These are phyloP conservation scores for Eptatretus atami DNA, from an alignment of 2,797 vertebrate species.

Conservation along the genomic window DNA sequence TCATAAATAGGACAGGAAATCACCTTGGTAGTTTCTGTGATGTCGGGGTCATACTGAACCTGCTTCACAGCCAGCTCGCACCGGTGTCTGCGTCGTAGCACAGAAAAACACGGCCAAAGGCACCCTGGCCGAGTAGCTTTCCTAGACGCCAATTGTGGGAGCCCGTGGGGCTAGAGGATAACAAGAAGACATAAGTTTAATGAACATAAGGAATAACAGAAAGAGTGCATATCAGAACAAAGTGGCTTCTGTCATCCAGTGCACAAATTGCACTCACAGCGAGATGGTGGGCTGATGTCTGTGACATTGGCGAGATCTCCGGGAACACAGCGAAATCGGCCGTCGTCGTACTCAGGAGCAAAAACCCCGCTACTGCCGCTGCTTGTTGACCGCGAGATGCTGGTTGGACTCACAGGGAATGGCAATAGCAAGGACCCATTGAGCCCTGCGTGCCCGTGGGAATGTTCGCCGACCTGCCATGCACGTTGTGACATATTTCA, in stretches of 20 bases:
- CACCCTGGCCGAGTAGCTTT: slow-evolving; percentile 76
- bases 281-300: slow-evolving; percentile 4
- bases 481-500: background rate
- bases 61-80: slow-evolving; percentile 85
- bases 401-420: slow-evolving; percentile 71
- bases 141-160: slow-evolving; percentile 89
- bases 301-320: background rate
- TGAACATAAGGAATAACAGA: too few relatives aligned
- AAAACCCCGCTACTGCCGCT: slow-evolving; percentile 1
- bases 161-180: slow-evolving; percentile 52
- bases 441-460: slow-evolving; percentile 62
- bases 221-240: background rate
- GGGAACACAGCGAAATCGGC: background rate
- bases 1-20: slow-evolving; percentile 9
- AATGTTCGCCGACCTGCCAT: slow-evolving; percentile 68
- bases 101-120: slow-evolving; percentile 71
- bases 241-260: too few relatives aligned
- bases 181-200: background rate
- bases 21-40: slow-evolving; percentile 91
- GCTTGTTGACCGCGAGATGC: slow-evolving; percentile 30
- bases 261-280: background rate
- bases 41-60: slow-evolving; percentile 89
- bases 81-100: slow-evolving; percentile 80
- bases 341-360: background rate
- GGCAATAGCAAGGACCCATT: slow-evolving; percentile 66